A percentile compares a stretch with the other conserved stretches of the same genome.
Conservation (phyloP, 2,113 vertebrate genomes). For the Candoia aspera region DNA sequence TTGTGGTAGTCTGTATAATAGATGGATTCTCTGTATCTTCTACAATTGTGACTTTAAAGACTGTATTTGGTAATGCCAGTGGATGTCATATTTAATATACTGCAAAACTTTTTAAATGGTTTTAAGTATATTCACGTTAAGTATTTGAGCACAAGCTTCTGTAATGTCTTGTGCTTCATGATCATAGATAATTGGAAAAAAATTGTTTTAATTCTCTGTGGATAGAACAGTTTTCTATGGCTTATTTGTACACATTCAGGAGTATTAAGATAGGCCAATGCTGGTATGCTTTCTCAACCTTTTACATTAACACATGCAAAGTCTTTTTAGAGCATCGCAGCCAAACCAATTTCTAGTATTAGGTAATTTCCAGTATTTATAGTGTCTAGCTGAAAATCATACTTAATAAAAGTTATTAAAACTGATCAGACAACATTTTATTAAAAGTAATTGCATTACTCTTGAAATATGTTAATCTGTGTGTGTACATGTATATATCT, state of each 20-base stretch:
- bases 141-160: background rate
- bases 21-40: background rate
- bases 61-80: background rate
- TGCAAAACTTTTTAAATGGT: background rate
- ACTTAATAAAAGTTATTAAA: background rate
- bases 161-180: background rate
- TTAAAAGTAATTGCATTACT: background rate
- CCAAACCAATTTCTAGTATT: background rate
- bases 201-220: background rate
- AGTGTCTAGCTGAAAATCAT: background rate
- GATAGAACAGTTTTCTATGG: background rate
- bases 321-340: background rate
- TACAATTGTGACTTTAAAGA: conserved; percentile 19
- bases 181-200: background rate
- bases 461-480: background rate
- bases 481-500: background rate
- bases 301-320: background rate
- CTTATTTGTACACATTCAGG: background rate
- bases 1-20: background rate
- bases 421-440: background rate
- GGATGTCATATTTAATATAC: background rate
- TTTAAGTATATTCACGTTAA: background rate
- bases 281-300: background rate
- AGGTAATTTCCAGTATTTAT: background rate
- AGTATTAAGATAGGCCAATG: background rate